A percentile compares a stretch with the other conserved stretches of the same genome.
Conservation (phyloP, 1,140 invertebrate genomes). For the Cecropterus lyciades region DNA sequence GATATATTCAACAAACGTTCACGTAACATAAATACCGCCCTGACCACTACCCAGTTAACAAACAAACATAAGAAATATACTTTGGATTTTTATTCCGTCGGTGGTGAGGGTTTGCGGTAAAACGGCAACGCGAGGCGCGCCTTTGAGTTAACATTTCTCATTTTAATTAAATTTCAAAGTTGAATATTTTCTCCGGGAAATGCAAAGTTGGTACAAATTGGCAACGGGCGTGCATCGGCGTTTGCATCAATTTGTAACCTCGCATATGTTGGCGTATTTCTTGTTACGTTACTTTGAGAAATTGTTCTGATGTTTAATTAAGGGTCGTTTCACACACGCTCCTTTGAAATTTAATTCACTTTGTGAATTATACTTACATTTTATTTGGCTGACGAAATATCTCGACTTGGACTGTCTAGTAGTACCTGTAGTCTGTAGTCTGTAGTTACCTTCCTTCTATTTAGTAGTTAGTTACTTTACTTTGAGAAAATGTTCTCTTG, state of each 20-base stretch:
- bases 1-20: background rate
- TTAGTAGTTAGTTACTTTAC: too few species aligned
- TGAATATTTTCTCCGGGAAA: conserved; percentile 26
- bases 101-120: conserved; percentile 5
- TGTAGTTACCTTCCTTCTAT: too few species aligned
- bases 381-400: too few species aligned
- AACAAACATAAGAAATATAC: conserved; percentile 10
- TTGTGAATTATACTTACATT: too few species aligned
- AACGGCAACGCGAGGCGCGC: background rate
- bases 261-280: conserved; percentile 3
- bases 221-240: background rate
- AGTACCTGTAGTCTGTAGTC: too few species aligned
- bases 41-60: conserved; percentile 1
- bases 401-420: too few species aligned
- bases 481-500: too few species aligned
- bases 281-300: conserved; percentile 4
- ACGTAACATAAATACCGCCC: background rate
- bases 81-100: background rate
- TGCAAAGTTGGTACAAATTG: conserved; percentile 26
- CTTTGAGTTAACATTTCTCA: conserved; percentile 29
- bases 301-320: background rate
- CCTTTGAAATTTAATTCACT: too few species aligned
- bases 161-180: conserved; percentile 32
- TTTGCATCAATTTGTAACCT: conserved; percentile 17
- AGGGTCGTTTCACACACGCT: background rate